A percentile compares a stretch with the other conserved stretches of the same genome.
Evolutionary conservation across 1,140 invertebrate species (phyloP).

Genomic region (Triops longicaudatus): DNA sequence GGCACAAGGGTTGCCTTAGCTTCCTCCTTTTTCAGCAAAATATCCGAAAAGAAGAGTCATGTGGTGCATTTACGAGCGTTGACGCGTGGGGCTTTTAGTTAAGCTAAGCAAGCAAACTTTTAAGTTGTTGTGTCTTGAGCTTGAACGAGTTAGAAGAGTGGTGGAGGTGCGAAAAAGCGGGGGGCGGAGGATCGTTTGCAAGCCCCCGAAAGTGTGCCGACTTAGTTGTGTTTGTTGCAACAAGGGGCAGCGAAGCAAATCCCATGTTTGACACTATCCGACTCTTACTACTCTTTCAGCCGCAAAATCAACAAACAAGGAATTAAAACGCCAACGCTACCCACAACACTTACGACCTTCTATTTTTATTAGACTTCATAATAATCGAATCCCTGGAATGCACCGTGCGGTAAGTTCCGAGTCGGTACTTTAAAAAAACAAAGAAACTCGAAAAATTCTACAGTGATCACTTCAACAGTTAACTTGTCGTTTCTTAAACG

Average conservation of each 20-base stretch:
- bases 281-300: not conserved
- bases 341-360: not conserved
- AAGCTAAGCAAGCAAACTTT: slow-evolving; percentile 15
- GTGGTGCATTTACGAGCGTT: slow-evolving; percentile 4
- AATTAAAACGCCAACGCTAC: slow-evolving; percentile 1
- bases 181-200: not conserved
- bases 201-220: slow-evolving; percentile 4
- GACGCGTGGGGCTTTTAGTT: not conserved
- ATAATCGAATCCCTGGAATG: not conserved
- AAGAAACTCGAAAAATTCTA: too few species aligned
- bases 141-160: too few species aligned
- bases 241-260: slow-evolving; percentile 12
- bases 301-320: not conserved
- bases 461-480: too few species aligned
- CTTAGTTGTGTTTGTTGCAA: slow-evolving; percentile 8
- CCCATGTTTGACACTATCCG: slow-evolving; percentile 6
- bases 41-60: not conserved
- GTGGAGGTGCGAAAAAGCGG: not conserved
- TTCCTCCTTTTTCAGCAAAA: not conserved
- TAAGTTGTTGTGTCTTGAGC: not conserved
- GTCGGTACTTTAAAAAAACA: too few species aligned
- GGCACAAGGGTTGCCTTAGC: not conserved
- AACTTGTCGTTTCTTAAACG: too few species aligned
- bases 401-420: not conserved
- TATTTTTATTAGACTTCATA: not conserved